A percentile compares a stretch with the other conserved stretches of the same genome.
phyloP scores from a whole-genome alignment of 2,113 vertebrate species.

The Misgurnus anguillicaudatus region DNA sequence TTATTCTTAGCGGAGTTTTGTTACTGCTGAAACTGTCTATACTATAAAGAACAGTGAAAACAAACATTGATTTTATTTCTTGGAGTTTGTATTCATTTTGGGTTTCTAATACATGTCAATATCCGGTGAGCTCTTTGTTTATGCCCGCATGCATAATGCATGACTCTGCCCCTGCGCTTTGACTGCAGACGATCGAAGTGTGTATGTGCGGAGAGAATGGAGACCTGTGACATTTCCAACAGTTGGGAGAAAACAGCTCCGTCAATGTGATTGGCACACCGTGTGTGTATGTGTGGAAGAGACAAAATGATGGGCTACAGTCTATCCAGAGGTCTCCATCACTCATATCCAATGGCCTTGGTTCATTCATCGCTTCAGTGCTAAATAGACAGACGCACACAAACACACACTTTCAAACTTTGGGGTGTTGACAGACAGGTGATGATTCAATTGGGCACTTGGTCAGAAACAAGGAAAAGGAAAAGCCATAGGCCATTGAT shows the following conservation, averaged over 20 bases:
- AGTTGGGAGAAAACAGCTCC: constrained; percentile 34
- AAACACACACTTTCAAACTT: neutral
- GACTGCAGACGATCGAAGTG: constrained; percentile 45
- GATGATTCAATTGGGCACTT: neutral
- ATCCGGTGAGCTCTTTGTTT: constrained; percentile 22
- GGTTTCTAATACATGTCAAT: constrained; percentile 25
- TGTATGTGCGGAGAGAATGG: constrained; percentile 37
- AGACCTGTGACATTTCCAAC: constrained; percentile 55
- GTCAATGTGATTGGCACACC: constrained; percentile 52
- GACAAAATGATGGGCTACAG: constrained; percentile 25
- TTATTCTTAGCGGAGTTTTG: no score
- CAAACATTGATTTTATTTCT: neutral
- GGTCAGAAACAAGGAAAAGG: no score
- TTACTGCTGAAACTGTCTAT: no score
- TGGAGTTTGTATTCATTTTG: constrained; percentile 40
- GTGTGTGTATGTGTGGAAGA: constrained; percentile 15
- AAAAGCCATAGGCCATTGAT: neutral
- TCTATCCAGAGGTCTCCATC: constrained; percentile 26
- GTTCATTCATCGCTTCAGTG: constrained; percentile 33
- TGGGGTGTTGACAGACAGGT: neutral
- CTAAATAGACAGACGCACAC: constrained; percentile 7
- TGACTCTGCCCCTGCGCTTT: constrained; percentile 24
- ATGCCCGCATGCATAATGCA: constrained; percentile 47
- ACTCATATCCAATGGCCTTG: constrained; percentile 26
- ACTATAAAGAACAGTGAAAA: neutral